A percentile compares a stretch with the other conserved stretches of the same genome.
phyloP scores from a whole-genome alignment of 2,797 vertebrate species.

The Lerista edwardsae region DNA sequence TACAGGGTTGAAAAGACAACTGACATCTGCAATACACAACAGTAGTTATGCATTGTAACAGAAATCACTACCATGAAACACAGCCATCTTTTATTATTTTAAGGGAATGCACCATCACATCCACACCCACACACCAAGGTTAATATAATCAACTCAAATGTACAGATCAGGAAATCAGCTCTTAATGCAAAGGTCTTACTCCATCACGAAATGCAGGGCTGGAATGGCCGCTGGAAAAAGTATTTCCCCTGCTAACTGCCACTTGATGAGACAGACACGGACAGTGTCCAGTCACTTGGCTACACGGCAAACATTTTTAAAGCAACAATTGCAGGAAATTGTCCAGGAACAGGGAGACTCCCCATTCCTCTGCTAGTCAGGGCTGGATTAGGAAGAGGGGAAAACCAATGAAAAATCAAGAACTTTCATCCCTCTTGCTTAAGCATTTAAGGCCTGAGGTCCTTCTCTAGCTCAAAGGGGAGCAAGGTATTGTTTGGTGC shows the following conservation, averaged over 20 bases:
- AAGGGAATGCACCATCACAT: conserved; percentile 16
- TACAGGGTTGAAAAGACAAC: conserved; percentile 60
- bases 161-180: neutral
- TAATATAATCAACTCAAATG: neutral
- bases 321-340: conserved; percentile 52
- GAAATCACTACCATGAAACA: conserved; percentile 2
- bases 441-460: neutral
- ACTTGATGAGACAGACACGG: conserved; percentile 13
- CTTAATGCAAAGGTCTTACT: neutral
- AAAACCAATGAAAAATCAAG: neutral
- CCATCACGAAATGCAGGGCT: neutral
- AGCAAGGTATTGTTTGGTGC: too few species aligned
- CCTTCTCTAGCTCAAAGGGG: too few species aligned
- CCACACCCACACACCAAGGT: neutral
- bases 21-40: conserved; percentile 35
- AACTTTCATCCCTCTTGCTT: neutral
- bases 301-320: neutral
- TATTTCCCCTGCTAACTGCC: conserved; percentile 28
- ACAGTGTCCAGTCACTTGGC: conserved; percentile 21
- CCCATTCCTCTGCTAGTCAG: conserved; percentile 32
- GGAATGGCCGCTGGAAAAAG: neutral
- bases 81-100: conserved; percentile 29
- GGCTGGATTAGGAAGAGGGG: conserved; percentile 37
- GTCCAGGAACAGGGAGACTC: conserved; percentile 51
- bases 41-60: conserved; percentile 12